phyloP scores from a whole-genome alignment of 2,888 invertebrate genomes.

The Idaea aversata region DNA sequence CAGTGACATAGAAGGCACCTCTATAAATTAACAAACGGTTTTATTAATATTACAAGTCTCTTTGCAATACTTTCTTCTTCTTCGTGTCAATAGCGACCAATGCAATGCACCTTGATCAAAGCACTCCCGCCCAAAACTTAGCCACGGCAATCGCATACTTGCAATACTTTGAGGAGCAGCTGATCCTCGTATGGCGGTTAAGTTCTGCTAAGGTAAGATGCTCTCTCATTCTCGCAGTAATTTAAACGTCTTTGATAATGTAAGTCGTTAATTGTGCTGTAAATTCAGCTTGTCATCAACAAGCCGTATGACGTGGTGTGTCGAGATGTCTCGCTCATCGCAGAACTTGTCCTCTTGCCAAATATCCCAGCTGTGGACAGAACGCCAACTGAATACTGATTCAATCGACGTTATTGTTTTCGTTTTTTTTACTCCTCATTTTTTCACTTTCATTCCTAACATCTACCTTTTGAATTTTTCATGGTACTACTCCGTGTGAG shows the following conservation, averaged over 20 bases:
- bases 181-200: too few relatives aligned
- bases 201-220: too few relatives aligned
- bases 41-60: background rate
- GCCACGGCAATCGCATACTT: too few relatives aligned
- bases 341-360: constrained; percentile 67
- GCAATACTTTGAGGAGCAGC: too few relatives aligned
- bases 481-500: constrained; percentile 62
- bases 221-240: constrained; percentile 12
- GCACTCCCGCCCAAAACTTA: too few relatives aligned
- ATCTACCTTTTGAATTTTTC: constrained; percentile 74
- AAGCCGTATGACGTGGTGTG: constrained; percentile 40
- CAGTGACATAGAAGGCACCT: background rate
- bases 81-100: too few relatives aligned
- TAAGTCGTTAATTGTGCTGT: constrained; percentile 45
- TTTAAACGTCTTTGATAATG: background rate
- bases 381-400: constrained; percentile 72
- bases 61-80: too few relatives aligned
- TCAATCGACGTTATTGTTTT: constrained; percentile 70
- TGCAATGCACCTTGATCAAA: too few relatives aligned
- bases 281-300: constrained; percentile 51
- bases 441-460: constrained; percentile 67
- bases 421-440: constrained; percentile 41
- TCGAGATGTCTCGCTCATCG: constrained; percentile 40
- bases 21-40: background rate
- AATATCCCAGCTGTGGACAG: constrained; percentile 72